phyloP scores from a whole-genome alignment of 2,797 vertebrate genomes.

The Falco peregrinus region DNA sequence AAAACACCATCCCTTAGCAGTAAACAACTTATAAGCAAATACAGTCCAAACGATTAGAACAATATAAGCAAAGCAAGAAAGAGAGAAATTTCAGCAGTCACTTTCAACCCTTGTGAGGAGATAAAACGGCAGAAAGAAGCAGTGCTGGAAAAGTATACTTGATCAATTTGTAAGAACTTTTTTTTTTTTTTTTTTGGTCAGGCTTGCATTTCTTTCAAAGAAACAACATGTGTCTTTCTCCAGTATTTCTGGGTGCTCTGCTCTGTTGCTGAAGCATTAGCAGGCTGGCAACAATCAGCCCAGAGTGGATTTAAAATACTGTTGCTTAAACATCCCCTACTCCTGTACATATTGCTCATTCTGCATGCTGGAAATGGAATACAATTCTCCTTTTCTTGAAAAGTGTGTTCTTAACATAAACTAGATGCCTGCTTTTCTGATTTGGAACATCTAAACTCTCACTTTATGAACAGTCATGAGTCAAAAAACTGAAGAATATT shows the following conservation, averaged over 20 bases:
- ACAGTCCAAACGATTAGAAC: not conserved
- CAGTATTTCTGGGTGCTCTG: constrained; percentile 1
- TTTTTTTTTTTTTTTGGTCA: not conserved
- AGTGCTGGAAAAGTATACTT: not conserved
- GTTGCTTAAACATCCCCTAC: constrained; percentile 21
- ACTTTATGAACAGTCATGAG: not conserved
- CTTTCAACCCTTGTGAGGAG: not conserved
- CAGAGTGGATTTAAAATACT: not conserved
- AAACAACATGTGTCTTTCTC: not conserved
- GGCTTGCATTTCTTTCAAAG: not conserved
- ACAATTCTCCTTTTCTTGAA: constrained; percentile 43
- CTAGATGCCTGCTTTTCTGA: not conserved
- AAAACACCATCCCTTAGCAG: not conserved
- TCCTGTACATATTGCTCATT: constrained; percentile 21
- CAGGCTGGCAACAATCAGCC: not conserved
- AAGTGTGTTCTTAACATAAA: constrained; percentile 28
- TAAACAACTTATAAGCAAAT: not conserved
- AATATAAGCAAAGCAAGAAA: not conserved
- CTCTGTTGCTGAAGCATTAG: not conserved
- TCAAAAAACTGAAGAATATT: constrained; percentile 21
- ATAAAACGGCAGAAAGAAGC: not conserved
- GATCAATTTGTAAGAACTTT: not conserved
- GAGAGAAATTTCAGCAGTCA: not conserved
- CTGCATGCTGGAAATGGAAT: constrained; percentile 2
- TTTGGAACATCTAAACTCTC: not conserved